Evolutionary conservation across 2,113 vertebrate species (phyloP), one percentile per base, ranked within the genome.

Genomic region (Oncorhynchus mykiss): DNA sequence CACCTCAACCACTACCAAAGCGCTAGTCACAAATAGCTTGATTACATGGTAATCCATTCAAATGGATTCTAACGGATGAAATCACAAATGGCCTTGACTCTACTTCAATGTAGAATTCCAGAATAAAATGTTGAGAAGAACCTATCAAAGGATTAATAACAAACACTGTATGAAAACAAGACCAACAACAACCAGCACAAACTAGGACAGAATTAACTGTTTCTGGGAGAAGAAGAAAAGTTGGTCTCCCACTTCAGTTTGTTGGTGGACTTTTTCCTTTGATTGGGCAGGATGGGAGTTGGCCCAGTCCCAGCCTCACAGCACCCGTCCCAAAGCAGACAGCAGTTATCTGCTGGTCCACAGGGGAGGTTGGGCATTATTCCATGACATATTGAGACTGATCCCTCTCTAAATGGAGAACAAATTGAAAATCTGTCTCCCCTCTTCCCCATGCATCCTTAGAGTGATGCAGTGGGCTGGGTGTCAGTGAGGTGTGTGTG

Each of bases 371-470:
- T 88, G 78, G 85, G 82, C 89, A 87, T 88, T 81, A 86, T 39
- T 87, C 3, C 5, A 69, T 81, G 85, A 80, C 86, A 93, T 91
- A 91, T 90, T 90, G 89, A 91, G 91, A 91, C 77, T 79, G 86
- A 93, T 91, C 87, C 79, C 77, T 84, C 88, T 91, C 91, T 89
- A 88, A 93, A 93, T 75, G 89, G 90, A 82, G 75, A 92, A 89
- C 77, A 92, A 92, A 94, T 86, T 88, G 90, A 93, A 85, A 93
- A 93, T 91, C 81, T 86, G 78, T 89, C 85, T 87, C 76, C 51
- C 84, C 78, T 77, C 49, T 78, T 84, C 82, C 71, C 81, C 78
- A 45, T 45, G 39, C 9, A 45, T 11, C 39, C 39, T 9, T 12
- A 45, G 39, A 11, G 39, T 9, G 39, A 45, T 9, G 9, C 39